These are phyloP conservation scores for Sandelia bainsii DNA, from an alignment of 2,797 vertebrate genomes.

Conservation along the genomic window DNA sequence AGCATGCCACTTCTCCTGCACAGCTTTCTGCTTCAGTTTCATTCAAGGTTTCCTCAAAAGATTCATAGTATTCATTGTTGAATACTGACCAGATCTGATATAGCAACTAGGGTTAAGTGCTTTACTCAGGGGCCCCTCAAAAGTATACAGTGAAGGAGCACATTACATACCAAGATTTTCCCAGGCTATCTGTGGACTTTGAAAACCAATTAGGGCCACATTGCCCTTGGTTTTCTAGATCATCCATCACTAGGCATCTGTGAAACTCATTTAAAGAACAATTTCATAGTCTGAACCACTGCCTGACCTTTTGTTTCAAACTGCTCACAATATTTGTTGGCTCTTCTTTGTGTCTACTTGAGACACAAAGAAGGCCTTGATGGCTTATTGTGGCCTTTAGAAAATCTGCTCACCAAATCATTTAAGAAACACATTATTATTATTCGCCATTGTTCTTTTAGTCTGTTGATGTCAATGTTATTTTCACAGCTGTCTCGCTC, in stretches of 20 bases:
- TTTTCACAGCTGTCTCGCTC: not conserved
- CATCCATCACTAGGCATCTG: conserved; percentile 26
- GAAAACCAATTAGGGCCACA: conserved; percentile 24
- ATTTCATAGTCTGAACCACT: conserved; percentile 16
- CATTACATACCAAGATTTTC: not conserved
- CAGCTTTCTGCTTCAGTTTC: not conserved
- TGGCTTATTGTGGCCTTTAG: conserved; percentile 19
- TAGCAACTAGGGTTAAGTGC: not conserved
- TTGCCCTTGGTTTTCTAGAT: conserved; percentile 10
- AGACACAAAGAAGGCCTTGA: not conserved
- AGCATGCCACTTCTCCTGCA: not conserved
- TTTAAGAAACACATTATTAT: not conserved
- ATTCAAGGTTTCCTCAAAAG: not conserved
- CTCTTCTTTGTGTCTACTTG: not conserved
- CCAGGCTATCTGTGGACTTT: conserved; percentile 6
- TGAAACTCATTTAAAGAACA: conserved; percentile 31
- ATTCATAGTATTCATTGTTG: not conserved
- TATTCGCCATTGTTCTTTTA: not conserved
- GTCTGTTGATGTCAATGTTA: not conserved
- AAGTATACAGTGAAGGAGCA: not conserved
- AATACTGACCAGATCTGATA: not conserved
- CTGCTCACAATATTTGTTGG: not conserved
- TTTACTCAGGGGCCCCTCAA: conserved; percentile 1
- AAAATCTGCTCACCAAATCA: not conserved
- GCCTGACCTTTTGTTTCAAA: conserved; percentile 30